phyloP scores from a whole-genome alignment of 2,113 vertebrate species.

The Odocoileus virginianus region DNA sequence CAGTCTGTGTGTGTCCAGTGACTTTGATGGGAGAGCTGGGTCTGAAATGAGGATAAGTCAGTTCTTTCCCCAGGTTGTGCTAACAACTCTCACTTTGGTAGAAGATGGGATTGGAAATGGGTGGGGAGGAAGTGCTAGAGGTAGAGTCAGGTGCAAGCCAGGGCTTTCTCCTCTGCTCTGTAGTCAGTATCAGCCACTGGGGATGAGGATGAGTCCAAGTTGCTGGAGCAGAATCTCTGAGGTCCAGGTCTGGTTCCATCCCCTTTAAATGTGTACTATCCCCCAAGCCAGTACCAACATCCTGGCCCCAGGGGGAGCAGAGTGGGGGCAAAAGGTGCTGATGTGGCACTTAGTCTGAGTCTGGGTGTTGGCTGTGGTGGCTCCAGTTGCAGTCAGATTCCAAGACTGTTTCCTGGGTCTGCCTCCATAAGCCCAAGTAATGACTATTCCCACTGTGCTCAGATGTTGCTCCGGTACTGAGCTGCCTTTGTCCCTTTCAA shows the following conservation, averaged over 20 bases:
- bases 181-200: not conserved
- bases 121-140: rapidly evolving
- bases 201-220: not conserved
- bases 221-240: not conserved
- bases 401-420: not conserved
- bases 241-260: not conserved
- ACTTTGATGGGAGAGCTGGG: not conserved
- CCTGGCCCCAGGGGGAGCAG: not conserved
- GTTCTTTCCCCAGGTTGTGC: not conserved
- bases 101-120: not conserved
- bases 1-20: not conserved
- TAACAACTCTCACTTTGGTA: not conserved
- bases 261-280: not conserved
- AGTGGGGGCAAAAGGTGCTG: not conserved
- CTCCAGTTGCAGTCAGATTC: not conserved
- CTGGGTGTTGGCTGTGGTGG: not conserved
- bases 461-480: not conserved
- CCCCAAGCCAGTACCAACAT: not conserved
- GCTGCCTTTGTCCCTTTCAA: not conserved
- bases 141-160: not conserved
- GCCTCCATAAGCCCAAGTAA: not conserved
- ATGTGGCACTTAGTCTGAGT: not conserved
- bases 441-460: not conserved
- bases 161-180: not conserved
- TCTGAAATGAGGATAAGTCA: not conserved